Conservation (phyloP, 2,888 invertebrate species). For the Palloptera scutellata region DNA sequence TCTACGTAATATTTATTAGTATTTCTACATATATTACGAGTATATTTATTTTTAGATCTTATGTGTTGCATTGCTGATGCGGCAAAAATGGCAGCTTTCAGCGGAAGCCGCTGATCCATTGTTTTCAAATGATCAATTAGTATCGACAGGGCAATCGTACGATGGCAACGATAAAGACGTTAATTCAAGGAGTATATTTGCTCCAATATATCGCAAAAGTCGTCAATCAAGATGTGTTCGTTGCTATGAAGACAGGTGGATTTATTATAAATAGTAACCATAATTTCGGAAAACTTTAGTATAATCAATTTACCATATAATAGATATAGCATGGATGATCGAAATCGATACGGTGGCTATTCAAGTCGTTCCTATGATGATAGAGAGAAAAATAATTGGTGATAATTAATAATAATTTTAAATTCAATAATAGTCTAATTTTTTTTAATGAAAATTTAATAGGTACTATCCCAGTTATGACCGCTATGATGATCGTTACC, state of each 20-base stretch:
- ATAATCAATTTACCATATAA: background rate
- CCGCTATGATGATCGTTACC: slow-evolving; percentile 56
- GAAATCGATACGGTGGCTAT: slow-evolving; percentile 46
- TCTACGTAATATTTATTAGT: background rate
- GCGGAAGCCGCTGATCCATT: slow-evolving; percentile 18
- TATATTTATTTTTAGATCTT: slow-evolving; percentile 14
- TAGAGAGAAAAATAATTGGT: slow-evolving; percentile 50
- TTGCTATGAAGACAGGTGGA: slow-evolving; percentile 60
- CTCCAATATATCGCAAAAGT: slow-evolving; percentile 51
- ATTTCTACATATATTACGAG: background rate
- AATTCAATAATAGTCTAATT: background rate
- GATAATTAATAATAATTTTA: slow-evolving; percentile 25
- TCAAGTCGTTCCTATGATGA: slow-evolving; percentile 54
- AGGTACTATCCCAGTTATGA: slow-evolving; percentile 50
- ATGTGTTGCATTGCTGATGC: slow-evolving; percentile 33
- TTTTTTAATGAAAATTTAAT: background rate
- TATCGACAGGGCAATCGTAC: slow-evolving; percentile 22
- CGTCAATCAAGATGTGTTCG: slow-evolving; percentile 61
- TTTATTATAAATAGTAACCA: background rate
- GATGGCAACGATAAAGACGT: slow-evolving; percentile 22
- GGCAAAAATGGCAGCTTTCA: slow-evolving; percentile 30
- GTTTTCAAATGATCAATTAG: slow-evolving; percentile 5
- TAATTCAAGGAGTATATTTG: slow-evolving; percentile 40
- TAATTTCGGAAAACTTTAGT: background rate
- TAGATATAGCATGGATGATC: slow-evolving; percentile 43